Evolutionary conservation across 2,888 invertebrate species (phyloP), one percentile per base, ranked within the genome.

Genomic region (Eueremaeus valkanovi): DNA sequence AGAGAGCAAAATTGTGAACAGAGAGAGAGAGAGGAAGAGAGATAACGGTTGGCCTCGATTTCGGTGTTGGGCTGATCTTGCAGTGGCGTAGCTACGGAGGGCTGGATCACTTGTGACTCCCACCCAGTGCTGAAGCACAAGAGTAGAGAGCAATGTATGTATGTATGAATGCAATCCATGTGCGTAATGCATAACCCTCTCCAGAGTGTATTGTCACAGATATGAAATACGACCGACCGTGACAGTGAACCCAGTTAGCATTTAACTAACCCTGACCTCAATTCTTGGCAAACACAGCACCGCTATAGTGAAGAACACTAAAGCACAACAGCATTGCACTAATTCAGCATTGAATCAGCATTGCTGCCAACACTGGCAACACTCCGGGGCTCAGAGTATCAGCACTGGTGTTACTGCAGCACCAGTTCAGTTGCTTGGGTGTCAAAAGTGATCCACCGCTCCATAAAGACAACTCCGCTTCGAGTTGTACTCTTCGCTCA

Each of bases 361-460:
- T n/a, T n/a, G n/a, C n/a, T n/a, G n/a, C n/a, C n/a, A n/a, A n/a
- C n/a, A n/a, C n/a, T n/a, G n/a, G n/a, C n/a, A n/a, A n/a, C n/a
- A n/a, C n/a, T n/a, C n/a, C n/a, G n/a, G n/a, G n/a, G n/a, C n/a
- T n/a, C n/a, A n/a, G n/a, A n/a, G n/a, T n/a, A n/a, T n/a, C n/a
- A n/a, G n/a, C n/a, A n/a, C n/a, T 16, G 13, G 11, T 27, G 31
- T 58, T 58, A 29, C 29, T 58, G 27, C 29, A 18, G 58, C 27
- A 5, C n/a, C n/a, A n/a, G n/a, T n/a, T n/a, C n/a, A n/a, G n/a
- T n/a, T n/a, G n/a, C 36, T 36, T 66, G 66, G 66, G 66, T 66
- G 66, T 66, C 66, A 66, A 66, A 63, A 66, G 66, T 66, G 66
- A 66, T 66, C 66, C 33, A 36, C 66, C 66, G 66, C 66, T 66